These are phyloP conservation scores for Rhinoptilus africanus DNA, from an alignment of 2,113 vertebrate genomes.

Conservation along the genomic window DNA sequence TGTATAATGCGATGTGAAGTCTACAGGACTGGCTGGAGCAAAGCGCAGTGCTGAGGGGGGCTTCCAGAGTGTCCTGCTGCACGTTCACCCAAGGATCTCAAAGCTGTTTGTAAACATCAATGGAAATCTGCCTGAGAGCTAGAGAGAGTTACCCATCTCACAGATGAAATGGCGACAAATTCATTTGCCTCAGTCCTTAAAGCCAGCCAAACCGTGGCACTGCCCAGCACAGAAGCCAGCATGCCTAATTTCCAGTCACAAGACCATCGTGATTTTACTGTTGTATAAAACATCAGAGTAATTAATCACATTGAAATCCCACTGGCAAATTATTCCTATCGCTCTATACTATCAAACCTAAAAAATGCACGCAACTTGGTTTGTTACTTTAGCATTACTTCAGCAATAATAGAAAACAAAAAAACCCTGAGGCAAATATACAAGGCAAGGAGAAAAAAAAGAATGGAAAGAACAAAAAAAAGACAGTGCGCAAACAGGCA, in stretches of 20 bases:
- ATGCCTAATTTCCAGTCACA: neutral
- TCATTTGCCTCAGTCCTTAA: neutral
- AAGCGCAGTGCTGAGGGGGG: neutral
- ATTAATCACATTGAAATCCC: neutral
- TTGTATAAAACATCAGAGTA: neutral
- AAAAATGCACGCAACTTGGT: neutral
- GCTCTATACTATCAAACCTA: neutral
- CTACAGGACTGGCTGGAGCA: neutral
- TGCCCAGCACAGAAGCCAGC: neutral
- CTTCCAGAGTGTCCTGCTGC: neutral
- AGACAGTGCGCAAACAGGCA: neutral
- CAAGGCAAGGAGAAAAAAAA: neutral
- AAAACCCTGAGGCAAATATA: neutral
- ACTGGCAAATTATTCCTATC: neutral
- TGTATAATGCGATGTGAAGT: neutral
- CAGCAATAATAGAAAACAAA: neutral
- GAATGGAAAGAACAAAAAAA: no score
- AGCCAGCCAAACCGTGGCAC: neutral
- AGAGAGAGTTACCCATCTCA: neutral
- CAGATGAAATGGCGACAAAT: neutral
- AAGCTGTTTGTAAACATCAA: neutral
- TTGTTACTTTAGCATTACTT: neutral
- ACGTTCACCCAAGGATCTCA: neutral
- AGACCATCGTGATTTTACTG: neutral
- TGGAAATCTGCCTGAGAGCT: neutral